phyloP scores from a whole-genome alignment of 2,888 invertebrate genomes.

The Limulus polyphemus region DNA sequence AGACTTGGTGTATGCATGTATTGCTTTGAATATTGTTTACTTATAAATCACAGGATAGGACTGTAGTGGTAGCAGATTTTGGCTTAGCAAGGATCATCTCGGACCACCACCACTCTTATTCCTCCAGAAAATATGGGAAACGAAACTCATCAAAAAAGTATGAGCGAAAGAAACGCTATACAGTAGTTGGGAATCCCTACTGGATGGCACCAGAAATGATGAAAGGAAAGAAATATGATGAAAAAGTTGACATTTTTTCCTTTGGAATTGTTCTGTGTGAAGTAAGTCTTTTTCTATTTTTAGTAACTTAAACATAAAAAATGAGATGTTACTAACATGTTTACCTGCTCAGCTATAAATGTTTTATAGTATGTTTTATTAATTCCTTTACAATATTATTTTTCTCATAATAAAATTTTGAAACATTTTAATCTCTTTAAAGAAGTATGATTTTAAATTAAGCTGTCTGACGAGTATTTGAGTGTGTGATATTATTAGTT shows the following conservation, averaged over 20 bases:
- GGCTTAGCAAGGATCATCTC: slow-evolving; percentile 60
- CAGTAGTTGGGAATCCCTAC: slow-evolving; percentile 92
- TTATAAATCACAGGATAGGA: slow-evolving; percentile 54
- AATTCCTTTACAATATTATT: neutral
- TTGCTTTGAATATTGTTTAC: neutral
- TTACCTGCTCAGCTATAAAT: too few relatives aligned
- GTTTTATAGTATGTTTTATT: neutral
- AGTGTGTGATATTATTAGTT: too few relatives aligned
- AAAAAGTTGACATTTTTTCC: slow-evolving; percentile 90
- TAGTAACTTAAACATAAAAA: neutral
- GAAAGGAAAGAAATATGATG: slow-evolving; percentile 89
- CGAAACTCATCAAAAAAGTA: slow-evolving; percentile 46
- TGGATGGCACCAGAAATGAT: slow-evolving; percentile 99
- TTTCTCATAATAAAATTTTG: too few relatives aligned
- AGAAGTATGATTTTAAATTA: too few relatives aligned
- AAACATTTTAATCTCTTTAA: too few relatives aligned
- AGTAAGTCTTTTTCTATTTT: slow-evolving; percentile 42
- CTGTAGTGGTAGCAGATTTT: slow-evolving; percentile 91
- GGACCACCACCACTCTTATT: slow-evolving; percentile 20
- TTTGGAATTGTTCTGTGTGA: slow-evolving; percentile 91
- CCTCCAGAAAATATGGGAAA: slow-evolving; percentile 25
- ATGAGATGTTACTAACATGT: neutral
- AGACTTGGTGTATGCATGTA: neutral
- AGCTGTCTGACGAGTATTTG: too few relatives aligned
- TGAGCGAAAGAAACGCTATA: slow-evolving; percentile 72